Evolutionary conservation across 2,113 vertebrate genomes (phyloP), one percentile per base, ranked within the genome.

Genomic region (Muntiacus reevesi): DNA sequence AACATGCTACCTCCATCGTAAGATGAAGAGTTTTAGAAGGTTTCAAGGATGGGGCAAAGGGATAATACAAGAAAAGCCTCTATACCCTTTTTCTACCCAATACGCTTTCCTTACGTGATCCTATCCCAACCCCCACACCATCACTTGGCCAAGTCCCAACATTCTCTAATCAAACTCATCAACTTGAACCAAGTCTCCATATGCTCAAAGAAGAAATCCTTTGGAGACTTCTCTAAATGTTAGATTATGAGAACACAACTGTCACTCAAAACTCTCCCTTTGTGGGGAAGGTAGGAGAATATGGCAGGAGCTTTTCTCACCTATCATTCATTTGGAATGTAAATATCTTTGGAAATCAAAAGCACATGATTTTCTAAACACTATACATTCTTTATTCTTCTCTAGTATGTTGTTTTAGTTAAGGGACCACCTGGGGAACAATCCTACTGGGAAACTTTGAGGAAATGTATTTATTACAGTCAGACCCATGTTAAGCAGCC

Each of bases 311-410:
- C 9, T 67, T 87, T 97, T 86, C 27, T 93, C 57, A 89, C 91
- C 82, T 90, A 86, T 79, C 93, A 95, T 47, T 92, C 71, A 95
- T 83, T 89, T 87, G 33, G 57, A 87, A 79, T 64, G 57, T 89
- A 84, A 97, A 71, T 93, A 94, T 78, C 82, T 86, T 79, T 95
- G 78, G 87, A 94, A 94, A 87, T 62, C 84, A 54, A 82, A 85
- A 79, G 33, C 50, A 60, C 28, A 57, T n/a, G 88, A 87, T 50
- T n/a, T 19, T 88, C 52, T 19, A 83, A 91, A 57, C 33, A 60
- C 16, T 54, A 21, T 7, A 55, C 19, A 43, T 11, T 43, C 45
- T 92, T 95, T 87, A 74, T 79, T 95, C 13, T 78, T 82, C 33
- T 89, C 17, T 85, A 89, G 33, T 86, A 86, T 40, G 33, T 86